Evolutionary conservation across 2,797 vertebrate species (phyloP).

Genomic region (Urophycis tenuis): DNA sequence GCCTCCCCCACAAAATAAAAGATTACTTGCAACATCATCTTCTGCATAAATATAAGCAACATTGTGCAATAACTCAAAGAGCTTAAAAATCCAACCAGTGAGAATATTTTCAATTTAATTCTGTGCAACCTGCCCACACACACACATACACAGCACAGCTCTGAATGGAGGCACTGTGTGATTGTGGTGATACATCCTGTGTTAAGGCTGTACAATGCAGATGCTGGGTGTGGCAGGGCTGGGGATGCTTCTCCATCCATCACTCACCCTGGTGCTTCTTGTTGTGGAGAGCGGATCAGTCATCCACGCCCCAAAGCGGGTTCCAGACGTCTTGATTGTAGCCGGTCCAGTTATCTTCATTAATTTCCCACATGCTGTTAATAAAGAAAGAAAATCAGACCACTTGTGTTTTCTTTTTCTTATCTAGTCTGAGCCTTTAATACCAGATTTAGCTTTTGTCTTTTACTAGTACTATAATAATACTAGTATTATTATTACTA

Average conservation of each 20-base stretch:
- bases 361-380: slow-evolving; percentile 95
- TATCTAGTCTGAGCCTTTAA: slow-evolving; percentile 69
- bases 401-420: slow-evolving; percentile 51
- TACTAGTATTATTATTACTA: no score
- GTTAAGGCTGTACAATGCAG: slow-evolving; percentile 11
- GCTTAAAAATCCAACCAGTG: background rate
- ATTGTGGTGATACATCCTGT: slow-evolving; percentile 15
- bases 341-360: slow-evolving; percentile 97
- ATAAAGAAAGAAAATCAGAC: slow-evolving; percentile 70
- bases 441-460: background rate
- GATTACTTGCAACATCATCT: background rate
- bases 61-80: slow-evolving; percentile 9
- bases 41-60: slow-evolving; percentile 3
- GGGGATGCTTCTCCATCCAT: slow-evolving; percentile 13
- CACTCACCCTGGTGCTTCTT: slow-evolving; percentile 89
- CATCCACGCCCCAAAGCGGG: slow-evolving; percentile 99
- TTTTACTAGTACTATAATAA: background rate
- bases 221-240: slow-evolving; percentile 25
- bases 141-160: background rate
- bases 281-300: slow-evolving; percentile 88
- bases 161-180: slow-evolving; percentile 9
- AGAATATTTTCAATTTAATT: slow-evolving; percentile 9
- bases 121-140: background rate
- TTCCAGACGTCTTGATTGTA: slow-evolving; percentile 97
- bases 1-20: background rate